Evolutionary conservation across 2,797 vertebrate genomes (phyloP).

Genomic region (Carduelis carduelis): DNA sequence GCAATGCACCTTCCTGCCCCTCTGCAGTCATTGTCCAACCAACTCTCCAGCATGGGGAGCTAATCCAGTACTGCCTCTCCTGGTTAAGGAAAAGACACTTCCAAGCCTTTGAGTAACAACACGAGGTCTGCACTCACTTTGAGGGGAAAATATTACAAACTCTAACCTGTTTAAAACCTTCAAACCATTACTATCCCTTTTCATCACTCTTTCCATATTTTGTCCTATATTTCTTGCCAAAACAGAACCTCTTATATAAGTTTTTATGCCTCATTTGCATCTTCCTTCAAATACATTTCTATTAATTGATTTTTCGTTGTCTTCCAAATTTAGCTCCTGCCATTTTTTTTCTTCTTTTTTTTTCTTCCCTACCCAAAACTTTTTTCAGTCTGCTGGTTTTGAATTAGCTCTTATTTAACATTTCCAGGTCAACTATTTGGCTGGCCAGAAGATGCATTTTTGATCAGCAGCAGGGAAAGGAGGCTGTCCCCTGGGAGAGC

Average conservation of each 20-base stretch:
- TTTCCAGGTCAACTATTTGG: background rate
- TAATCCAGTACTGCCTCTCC: background rate
- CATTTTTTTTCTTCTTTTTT: background rate
- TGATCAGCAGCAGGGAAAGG: background rate
- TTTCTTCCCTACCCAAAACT: background rate
- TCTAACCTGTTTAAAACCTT: constrained; percentile 6
- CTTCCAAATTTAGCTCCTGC: background rate
- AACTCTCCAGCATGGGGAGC: background rate
- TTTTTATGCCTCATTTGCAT: background rate
- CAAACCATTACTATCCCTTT: background rate
- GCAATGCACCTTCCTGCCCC: background rate
- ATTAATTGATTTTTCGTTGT: background rate
- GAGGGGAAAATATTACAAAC: background rate
- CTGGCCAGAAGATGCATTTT: background rate
- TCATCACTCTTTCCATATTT: background rate
- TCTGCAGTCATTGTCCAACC: background rate
- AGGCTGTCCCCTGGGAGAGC: background rate
- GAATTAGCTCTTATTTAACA: background rate
- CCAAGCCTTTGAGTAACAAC: background rate
- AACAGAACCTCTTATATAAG: background rate
- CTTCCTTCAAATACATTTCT: background rate
- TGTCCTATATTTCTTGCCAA: background rate
- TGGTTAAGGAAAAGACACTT: background rate
- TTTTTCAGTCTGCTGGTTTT: background rate
- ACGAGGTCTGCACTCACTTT: background rate